A percentile compares a stretch with the other conserved stretches of the same genome.
Evolutionary conservation across 2,888 invertebrate species (phyloP).

Genomic region (Brachyopa scutellaris): DNA sequence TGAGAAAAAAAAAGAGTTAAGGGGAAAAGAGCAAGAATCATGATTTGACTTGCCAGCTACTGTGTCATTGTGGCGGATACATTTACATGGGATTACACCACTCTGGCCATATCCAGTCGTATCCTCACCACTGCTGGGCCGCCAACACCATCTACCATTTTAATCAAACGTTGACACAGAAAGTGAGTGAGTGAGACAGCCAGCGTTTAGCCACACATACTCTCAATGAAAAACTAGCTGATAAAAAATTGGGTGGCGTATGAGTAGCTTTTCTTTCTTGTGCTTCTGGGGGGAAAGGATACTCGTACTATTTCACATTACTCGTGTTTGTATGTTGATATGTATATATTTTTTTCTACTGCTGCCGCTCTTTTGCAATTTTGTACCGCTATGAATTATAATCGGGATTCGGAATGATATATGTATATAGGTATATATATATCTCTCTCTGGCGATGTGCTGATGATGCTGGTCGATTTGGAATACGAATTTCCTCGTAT

Average conservation of each 20-base stretch:
- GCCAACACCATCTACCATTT: too few relatives aligned
- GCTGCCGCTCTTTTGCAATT: conserved; percentile 27
- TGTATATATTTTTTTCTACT: background rate
- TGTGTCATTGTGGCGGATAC: conserved; percentile 46
- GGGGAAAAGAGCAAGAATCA: background rate
- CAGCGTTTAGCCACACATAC: background rate
- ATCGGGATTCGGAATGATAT: conserved; percentile 20
- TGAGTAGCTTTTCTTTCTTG: background rate
- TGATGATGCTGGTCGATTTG: conserved; percentile 32
- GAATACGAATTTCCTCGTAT: conserved; percentile 44
- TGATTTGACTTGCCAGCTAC: conserved; percentile 13
- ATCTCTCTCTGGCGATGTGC: conserved; percentile 14
- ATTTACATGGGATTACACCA: conserved; percentile 54
- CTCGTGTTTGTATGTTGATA: conserved; percentile 3
- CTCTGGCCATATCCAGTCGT: conserved; percentile 12
- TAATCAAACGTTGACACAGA: conserved; percentile 58
- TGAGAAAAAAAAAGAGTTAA: background rate
- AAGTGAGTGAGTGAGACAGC: background rate
- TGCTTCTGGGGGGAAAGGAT: conserved; percentile 11
- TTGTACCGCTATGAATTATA: conserved; percentile 51
- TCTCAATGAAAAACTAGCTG: background rate
- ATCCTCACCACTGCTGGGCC: too few relatives aligned
- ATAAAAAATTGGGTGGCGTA: conserved; percentile 13
- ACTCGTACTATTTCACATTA: conserved; percentile 16
- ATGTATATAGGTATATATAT: conserved; percentile 1